Evolutionary conservation across 2,797 vertebrate genomes (phyloP).

Genomic region (Atherinosoma microstoma): DNA sequence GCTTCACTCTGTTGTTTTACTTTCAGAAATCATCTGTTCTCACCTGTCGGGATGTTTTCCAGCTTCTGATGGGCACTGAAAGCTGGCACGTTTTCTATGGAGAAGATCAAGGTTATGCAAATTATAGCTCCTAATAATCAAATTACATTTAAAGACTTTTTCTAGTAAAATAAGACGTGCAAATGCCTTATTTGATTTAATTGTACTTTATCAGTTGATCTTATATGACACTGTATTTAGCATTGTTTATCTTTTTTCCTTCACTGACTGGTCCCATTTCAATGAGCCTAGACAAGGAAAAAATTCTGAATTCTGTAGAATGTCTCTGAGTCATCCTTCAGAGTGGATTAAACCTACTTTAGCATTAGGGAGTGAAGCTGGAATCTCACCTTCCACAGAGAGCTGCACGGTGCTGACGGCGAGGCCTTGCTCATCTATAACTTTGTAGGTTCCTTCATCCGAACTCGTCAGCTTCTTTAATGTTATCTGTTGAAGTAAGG

Average conservation of each 20-base stretch:
- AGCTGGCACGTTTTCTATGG: background rate
- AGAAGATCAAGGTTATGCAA: background rate
- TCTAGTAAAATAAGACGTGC: background rate
- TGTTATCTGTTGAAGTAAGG: background rate
- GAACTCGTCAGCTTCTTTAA: slow-evolving; percentile 5
- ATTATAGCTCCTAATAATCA: background rate
- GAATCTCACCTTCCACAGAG: slow-evolving; percentile 49
- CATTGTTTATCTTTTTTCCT: background rate
- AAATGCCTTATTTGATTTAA: background rate
- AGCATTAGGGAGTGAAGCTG: background rate
- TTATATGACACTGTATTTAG: background rate
- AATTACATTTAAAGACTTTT: background rate
- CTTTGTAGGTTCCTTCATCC: slow-evolving; percentile 72
- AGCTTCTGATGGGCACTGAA: fast-evolving
- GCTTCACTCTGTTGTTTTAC: background rate
- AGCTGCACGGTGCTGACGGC: slow-evolving; percentile 76
- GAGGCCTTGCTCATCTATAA: slow-evolving; percentile 70
- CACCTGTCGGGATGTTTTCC: slow-evolving; percentile 15
- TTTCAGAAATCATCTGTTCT: slow-evolving; percentile 19
- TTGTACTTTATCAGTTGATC: background rate
- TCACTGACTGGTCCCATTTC: background rate
- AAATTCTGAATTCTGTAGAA: background rate
- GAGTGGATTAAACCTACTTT: background rate
- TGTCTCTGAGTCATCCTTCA: background rate
- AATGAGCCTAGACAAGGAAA: background rate